Conservation (phyloP, 2,113 vertebrate species). For the Nothoprocta pentlandii region DNA sequence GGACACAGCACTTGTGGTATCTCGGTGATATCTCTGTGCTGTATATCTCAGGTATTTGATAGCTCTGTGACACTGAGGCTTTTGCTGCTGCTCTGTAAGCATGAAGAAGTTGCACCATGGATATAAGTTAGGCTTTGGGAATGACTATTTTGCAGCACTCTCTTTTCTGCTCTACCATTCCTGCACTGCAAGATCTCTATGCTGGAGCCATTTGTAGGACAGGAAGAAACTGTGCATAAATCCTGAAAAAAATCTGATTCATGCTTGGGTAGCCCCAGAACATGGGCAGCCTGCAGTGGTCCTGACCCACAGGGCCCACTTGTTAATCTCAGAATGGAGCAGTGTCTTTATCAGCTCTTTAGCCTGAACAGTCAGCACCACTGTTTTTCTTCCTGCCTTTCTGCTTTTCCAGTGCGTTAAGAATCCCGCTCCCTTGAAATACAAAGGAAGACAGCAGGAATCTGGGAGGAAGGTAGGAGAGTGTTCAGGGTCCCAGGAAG, state of each 20-base stretch:
- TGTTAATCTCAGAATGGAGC: not conserved
- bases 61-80: not conserved
- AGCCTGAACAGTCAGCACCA: not conserved
- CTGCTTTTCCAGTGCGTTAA: not conserved
- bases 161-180: not conserved
- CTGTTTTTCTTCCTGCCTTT: not conserved
- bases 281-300: not conserved
- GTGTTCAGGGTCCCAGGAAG: not conserved
- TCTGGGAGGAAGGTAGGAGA: not conserved
- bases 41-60: not conserved
- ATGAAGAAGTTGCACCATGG: not conserved
- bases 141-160: not conserved
- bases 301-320: not conserved
- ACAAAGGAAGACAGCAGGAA: not conserved
- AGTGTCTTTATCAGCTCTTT: constrained; percentile 4
- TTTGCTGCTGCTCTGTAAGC: not conserved
- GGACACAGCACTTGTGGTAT: not conserved
- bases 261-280: not conserved
- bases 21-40: no score
- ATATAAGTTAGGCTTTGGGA: not conserved
- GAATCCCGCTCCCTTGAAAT: not conserved
- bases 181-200: not conserved
- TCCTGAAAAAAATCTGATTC: not conserved
- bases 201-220: not conserved
- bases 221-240: not conserved